Evolutionary conservation across 2,888 invertebrate genomes (phyloP).

Genomic region (Rhimphoctona megacephalus): DNA sequence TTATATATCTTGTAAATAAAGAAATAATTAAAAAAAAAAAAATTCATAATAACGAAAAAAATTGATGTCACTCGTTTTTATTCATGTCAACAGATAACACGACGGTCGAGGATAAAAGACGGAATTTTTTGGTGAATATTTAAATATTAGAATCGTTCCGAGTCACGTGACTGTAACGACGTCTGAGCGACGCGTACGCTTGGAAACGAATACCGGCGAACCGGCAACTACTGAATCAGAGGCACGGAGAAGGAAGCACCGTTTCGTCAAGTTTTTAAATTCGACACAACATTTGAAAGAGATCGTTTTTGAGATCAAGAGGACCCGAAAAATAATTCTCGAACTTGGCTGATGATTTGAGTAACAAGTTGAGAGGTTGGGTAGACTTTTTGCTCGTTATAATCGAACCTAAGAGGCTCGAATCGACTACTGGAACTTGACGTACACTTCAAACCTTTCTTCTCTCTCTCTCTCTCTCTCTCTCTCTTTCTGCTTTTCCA

Average conservation of each 20-base stretch:
- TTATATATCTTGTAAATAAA: not conserved
- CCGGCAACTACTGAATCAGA: not conserved
- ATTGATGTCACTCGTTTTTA: not conserved
- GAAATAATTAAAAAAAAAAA: too few relatives aligned
- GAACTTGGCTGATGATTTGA: not conserved
- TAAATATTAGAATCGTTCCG: not conserved
- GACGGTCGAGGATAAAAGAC: not conserved
- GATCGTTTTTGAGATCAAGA: not conserved
- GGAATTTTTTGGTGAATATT: not conserved
- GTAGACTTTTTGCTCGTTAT: not conserved
- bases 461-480: not conserved
- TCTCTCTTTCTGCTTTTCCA: not conserved
- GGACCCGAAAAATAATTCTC: not conserved
- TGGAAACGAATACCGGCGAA: not conserved
- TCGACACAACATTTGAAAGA: not conserved
- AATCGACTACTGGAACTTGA: constrained; percentile 19
- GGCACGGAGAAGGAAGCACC: not conserved
- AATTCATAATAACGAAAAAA: not conserved
- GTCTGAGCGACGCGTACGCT: not conserved
- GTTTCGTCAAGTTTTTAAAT: not conserved
- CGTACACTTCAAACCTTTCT: constrained; percentile 4
- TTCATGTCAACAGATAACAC: constrained; percentile 3
- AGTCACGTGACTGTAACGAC: not conserved
- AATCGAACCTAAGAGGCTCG: constrained; percentile 13
- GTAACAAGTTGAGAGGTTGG: not conserved